Evolutionary conservation across 2,797 vertebrate species (phyloP).

Genomic region (Anguilla marmorata): DNA sequence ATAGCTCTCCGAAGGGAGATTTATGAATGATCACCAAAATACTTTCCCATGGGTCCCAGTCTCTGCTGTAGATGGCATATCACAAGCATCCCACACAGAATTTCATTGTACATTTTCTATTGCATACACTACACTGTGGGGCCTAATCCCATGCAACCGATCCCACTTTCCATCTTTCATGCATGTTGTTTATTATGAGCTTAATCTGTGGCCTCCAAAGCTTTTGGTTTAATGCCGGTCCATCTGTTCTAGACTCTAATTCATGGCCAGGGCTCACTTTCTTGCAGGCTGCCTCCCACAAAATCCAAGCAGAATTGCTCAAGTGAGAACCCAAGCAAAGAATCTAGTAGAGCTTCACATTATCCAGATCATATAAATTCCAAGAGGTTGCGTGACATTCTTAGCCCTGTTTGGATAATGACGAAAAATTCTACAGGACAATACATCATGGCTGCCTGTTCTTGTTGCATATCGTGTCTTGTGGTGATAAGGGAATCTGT

Average conservation of each 20-base stretch:
- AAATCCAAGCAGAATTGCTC: background rate
- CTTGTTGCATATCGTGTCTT: background rate
- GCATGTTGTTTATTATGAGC: background rate
- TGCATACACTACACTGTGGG: background rate
- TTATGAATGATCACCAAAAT: background rate
- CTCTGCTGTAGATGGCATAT: background rate
- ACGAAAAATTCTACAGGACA: background rate
- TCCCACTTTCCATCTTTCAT: background rate
- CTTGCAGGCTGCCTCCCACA: background rate
- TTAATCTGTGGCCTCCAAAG: slow-evolving; percentile 8
- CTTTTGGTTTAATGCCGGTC: background rate
- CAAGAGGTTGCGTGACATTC: background rate
- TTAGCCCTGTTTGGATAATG: background rate
- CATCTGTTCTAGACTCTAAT: background rate
- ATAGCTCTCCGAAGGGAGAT: background rate
- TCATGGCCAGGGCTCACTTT: background rate
- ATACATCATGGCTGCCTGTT: background rate
- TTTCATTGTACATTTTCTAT: background rate
- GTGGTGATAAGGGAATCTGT: background rate
- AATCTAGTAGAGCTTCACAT: background rate
- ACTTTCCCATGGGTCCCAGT: background rate
- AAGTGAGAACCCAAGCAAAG: background rate
- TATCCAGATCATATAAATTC: background rate
- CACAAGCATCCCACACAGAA: background rate
- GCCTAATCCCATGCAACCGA: background rate